Percentiles rank a stretch among this genome's conserved stretches.
These are phyloP conservation scores for Drosophila testacea DNA, from an alignment of 2,888 invertebrate genomes.

Conservation along the genomic window DNA sequence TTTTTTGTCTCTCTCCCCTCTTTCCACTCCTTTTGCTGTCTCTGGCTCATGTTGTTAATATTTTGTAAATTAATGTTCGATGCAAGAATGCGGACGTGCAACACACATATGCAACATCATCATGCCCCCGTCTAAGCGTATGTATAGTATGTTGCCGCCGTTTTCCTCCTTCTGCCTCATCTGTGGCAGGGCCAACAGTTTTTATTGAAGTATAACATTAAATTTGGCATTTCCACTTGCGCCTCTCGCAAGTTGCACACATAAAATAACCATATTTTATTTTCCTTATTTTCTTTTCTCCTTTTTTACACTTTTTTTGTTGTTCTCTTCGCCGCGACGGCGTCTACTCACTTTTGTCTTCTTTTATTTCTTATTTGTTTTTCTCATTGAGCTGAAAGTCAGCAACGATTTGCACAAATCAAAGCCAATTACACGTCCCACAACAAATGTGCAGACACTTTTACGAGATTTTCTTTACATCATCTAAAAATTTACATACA, in stretches of 20 bases:
- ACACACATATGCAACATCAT: slow-evolving; percentile 33
- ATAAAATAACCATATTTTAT: slow-evolving; percentile 63
- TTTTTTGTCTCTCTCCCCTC: background rate
- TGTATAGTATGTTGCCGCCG: slow-evolving; percentile 22
- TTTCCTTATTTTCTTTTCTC: slow-evolving; percentile 17
- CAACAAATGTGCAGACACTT: slow-evolving; percentile 43
- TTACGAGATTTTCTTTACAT: slow-evolving; percentile 29
- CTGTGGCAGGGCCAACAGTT: slow-evolving; percentile 54
- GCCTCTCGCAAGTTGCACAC: slow-evolving; percentile 38
- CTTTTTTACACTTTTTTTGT: slow-evolving; percentile 2
- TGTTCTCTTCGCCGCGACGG: slow-evolving; percentile 11
- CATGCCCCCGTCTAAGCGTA: slow-evolving; percentile 42
- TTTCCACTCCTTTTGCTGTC: slow-evolving; percentile 26
- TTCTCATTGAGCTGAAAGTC: slow-evolving; percentile 14
- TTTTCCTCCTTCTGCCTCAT: slow-evolving; percentile 11
- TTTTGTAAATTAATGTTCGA: slow-evolving; percentile 80
- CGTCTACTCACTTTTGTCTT: slow-evolving; percentile 42
- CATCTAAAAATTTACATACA: slow-evolving; percentile 12
- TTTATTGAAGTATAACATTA: slow-evolving; percentile 81
- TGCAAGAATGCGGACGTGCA: slow-evolving; percentile 77
- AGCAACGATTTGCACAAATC: slow-evolving; percentile 48
- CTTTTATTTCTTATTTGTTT: background rate
- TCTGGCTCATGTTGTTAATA: slow-evolving; percentile 72
- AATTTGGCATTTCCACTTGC: slow-evolving; percentile 74
- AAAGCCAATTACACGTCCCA: slow-evolving; percentile 40